These are phyloP conservation scores for Lota lota DNA, from an alignment of 2,113 vertebrate genomes.

Conservation along the genomic window DNA sequence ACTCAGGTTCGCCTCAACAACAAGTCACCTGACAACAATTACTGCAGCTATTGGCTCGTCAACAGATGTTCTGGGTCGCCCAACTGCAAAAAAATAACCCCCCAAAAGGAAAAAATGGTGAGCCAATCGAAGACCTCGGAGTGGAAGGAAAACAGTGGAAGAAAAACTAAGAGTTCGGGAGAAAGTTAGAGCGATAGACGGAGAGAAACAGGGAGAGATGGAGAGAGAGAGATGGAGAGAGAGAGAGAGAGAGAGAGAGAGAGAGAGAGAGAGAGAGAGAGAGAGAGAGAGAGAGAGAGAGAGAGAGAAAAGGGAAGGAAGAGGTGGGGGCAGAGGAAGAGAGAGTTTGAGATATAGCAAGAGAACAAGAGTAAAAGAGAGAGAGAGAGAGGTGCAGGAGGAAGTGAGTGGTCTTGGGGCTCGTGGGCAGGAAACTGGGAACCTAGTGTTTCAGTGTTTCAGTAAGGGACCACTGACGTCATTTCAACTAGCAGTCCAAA, in stretches of 20 bases:
- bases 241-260: no score
- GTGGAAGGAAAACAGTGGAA: neutral
- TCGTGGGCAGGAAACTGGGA: no score
- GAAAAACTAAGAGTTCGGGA: neutral
- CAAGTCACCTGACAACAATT: slow-evolving; percentile 71
- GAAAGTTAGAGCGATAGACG: neutral
- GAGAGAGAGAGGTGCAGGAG: neutral
- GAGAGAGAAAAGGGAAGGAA: neutral
- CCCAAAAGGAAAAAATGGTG: neutral
- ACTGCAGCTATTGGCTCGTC: slow-evolving; percentile 36
- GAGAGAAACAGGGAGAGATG: neutral
- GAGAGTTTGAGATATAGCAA: no score
- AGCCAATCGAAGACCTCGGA: no score
- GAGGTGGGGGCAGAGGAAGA: neutral
- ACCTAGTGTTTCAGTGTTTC: no score
- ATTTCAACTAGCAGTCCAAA: no score
- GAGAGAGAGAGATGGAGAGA: neutral
- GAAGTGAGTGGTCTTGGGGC: neutral
- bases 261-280: no score
- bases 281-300: neutral
- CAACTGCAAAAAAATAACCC: slow-evolving; percentile 16
- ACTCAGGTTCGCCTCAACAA: neutral
- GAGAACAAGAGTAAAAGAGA: neutral
- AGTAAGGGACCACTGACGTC: no score
- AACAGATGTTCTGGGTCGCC: slow-evolving; percentile 31